Evolutionary conservation across 2,113 vertebrate genomes (phyloP).

Genomic region (Osmerus mordax): DNA sequence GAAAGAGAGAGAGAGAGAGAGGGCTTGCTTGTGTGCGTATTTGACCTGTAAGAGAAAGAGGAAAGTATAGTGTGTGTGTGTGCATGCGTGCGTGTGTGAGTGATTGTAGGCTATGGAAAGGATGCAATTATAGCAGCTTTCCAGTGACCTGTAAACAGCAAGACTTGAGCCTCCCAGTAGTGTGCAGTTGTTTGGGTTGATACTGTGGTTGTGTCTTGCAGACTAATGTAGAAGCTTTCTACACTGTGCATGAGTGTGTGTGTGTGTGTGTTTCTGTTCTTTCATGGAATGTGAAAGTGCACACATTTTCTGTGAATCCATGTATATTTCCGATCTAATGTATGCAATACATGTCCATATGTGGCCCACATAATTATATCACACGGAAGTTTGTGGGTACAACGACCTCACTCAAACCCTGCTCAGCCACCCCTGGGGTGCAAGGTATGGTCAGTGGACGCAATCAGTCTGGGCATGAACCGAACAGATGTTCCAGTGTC

Average conservation of each 20-base stretch:
- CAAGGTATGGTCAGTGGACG: constrained; percentile 55
- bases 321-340: too few relatives aligned
- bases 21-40: too few relatives aligned
- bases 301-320: too few relatives aligned
- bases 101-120: constrained; percentile 5
- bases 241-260: constrained; percentile 25
- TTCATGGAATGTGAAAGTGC: not conserved
- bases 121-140: too few relatives aligned
- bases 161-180: not conserved
- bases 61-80: constrained; percentile 51
- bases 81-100: constrained; percentile 11
- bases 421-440: constrained; percentile 54
- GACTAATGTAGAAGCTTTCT: not conserved
- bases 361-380: too few relatives aligned
- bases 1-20: too few relatives aligned
- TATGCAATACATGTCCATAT: too few relatives aligned
- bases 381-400: constrained; percentile 14
- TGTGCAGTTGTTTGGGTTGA: constrained; percentile 2
- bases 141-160: too few relatives aligned
- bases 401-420: constrained; percentile 38
- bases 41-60: constrained; percentile 41
- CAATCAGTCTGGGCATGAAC: constrained; percentile 46
- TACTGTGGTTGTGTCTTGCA: too few relatives aligned
- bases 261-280: constrained; percentile 25
- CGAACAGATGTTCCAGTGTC: constrained; percentile 69